Conservation (phyloP, 1,140 invertebrate genomes). For the Diploscapter pachys region DNA sequence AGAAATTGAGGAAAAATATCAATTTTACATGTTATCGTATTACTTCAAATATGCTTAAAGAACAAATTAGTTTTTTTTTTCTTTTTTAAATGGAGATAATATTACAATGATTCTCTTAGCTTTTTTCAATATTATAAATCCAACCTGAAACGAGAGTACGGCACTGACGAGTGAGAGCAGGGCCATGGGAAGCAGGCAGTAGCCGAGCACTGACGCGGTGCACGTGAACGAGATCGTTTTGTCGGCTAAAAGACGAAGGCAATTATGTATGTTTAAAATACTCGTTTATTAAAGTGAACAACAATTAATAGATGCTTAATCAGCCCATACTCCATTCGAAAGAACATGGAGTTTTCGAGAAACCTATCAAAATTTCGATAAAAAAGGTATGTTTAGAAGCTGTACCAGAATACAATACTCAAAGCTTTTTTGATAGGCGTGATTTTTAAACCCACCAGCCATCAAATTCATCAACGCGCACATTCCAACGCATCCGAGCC, state of each 20-base stretch:
- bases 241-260: conserved; percentile 51
- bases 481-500: conserved; percentile 85
- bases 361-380: too few species aligned
- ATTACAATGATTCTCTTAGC: neutral
- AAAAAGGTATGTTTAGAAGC: too few species aligned
- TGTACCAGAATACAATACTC: too few species aligned
- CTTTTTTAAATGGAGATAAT: neutral
- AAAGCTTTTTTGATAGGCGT: neutral
- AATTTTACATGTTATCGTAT: conserved; percentile 1
- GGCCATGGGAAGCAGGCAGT: conserved; percentile 91
- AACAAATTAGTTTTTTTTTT: neutral
- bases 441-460: conserved; percentile 4
- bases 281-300: too few species aligned
- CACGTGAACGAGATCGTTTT: conserved; percentile 75
- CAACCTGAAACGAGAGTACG: conserved; percentile 73
- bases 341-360: too few species aligned
- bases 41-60: neutral
- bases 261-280: too few species aligned
- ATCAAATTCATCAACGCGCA: conserved; percentile 65
- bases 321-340: too few species aligned
- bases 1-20: neutral
- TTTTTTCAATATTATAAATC: neutral
- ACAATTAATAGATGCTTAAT: too few species aligned
- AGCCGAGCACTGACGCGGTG: conserved; percentile 85
- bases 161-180: conserved; percentile 77